phyloP scores from a whole-genome alignment of 2,113 vertebrate genomes.

The Ctenomys sociabilis region DNA sequence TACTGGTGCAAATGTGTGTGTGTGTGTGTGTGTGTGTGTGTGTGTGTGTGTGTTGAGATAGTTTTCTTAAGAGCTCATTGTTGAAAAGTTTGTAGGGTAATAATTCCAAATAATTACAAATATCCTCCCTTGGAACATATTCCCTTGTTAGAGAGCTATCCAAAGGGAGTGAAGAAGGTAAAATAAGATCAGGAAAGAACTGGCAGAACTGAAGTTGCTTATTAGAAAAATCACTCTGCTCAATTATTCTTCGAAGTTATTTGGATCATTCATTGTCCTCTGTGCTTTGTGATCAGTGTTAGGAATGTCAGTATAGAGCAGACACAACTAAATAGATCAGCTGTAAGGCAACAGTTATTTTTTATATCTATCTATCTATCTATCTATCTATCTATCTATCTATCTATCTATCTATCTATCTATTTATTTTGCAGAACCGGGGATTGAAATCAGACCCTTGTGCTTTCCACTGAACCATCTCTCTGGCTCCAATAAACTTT shows the following conservation, averaged over 20 bases:
- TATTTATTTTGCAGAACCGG: too few relatives aligned
- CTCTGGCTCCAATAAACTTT: too few relatives aligned
- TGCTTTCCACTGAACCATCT: too few relatives aligned
- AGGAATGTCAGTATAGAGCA: background rate
- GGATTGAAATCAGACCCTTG: too few relatives aligned
- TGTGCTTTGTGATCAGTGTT: background rate
- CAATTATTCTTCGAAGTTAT: background rate
- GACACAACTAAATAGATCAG: background rate
- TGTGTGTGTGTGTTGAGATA: background rate
- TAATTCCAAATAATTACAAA: background rate
- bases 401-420: too few relatives aligned
- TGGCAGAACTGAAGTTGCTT: background rate
- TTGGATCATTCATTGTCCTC: background rate
- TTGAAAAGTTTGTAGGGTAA: background rate
- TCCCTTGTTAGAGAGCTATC: background rate
- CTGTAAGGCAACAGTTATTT: too few relatives aligned
- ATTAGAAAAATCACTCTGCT: background rate
- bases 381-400: too few relatives aligned
- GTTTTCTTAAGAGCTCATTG: background rate
- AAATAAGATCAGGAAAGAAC: background rate
- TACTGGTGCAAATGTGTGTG: too few relatives aligned
- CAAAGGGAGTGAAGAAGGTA: background rate
- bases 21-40: background rate
- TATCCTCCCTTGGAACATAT: background rate
- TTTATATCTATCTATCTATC: too few relatives aligned